A percentile compares a stretch with the other conserved stretches of the same genome.
Evolutionary conservation across 2,888 invertebrate genomes (phyloP).

Genomic region (Iselma pallidipennis): DNA sequence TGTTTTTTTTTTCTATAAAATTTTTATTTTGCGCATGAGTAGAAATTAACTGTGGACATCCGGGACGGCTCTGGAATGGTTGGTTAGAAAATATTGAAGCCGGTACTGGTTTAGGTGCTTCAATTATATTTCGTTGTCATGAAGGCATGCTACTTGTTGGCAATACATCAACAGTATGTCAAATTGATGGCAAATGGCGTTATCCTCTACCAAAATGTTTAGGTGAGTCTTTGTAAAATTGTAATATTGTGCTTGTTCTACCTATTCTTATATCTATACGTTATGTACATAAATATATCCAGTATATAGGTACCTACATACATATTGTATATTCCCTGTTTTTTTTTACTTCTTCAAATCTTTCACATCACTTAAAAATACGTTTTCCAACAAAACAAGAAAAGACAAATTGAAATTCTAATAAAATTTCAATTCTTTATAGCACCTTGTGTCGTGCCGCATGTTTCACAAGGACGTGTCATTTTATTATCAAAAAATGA

Average conservation of each 20-base stretch:
- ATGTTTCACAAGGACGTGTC: conserved; percentile 77
- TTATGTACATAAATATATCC: no score
- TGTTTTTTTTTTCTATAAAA: conserved; percentile 9
- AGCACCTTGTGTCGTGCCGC: conserved; percentile 94
- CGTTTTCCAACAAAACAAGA: no score
- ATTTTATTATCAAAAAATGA: conserved; percentile 65
- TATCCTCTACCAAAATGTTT: conserved; percentile 90
- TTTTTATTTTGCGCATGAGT: conserved; percentile 42
- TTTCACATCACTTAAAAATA: no score
- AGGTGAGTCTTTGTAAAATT: conserved; percentile 62
- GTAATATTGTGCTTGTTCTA: neutral
- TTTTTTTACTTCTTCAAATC: no score
- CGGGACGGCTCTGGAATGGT: conserved; percentile 93
- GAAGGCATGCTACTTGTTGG: conserved; percentile 91
- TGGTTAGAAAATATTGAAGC: conserved; percentile 90
- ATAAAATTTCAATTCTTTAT: conserved; percentile 43
- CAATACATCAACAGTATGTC: conserved; percentile 87
- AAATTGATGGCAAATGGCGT: conserved; percentile 93
- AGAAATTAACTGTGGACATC: conserved; percentile 98
- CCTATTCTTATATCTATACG: neutral
- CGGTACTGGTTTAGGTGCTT: conserved; percentile 89
- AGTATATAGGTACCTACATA: no score
- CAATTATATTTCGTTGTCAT: conserved; percentile 90
- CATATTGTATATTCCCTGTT: no score
- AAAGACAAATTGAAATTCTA: no score